These are phyloP conservation scores for Miniopterus natalensis DNA, from an alignment of 2,113 vertebrate genomes.

Conservation along the genomic window DNA sequence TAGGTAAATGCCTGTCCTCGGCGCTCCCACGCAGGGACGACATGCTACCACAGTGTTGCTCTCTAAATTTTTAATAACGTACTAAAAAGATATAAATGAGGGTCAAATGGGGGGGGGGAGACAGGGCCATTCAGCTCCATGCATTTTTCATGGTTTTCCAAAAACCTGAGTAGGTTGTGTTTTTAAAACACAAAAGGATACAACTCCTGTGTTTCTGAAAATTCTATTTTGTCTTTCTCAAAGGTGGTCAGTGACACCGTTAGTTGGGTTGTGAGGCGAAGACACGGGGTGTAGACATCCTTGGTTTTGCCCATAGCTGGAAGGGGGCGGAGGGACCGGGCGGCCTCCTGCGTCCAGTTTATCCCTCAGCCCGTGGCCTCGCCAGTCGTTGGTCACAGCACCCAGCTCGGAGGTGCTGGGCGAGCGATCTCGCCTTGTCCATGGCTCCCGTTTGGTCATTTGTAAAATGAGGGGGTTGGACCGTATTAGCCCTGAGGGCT, in stretches of 20 bases:
- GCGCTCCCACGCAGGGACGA: neutral
- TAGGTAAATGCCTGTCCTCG: slow-evolving; percentile 13
- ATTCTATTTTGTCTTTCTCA: neutral
- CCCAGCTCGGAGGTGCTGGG: neutral
- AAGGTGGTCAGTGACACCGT: neutral
- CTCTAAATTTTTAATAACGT: neutral
- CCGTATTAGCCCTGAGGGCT: too few species aligned
- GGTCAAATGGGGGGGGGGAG: neutral
- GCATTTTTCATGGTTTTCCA: neutral
- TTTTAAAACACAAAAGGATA: neutral
- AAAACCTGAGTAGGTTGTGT: neutral
- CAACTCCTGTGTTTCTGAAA: neutral
- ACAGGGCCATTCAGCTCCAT: neutral
- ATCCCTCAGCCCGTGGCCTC: neutral
- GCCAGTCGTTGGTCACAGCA: neutral
- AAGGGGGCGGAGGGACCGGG: neutral
- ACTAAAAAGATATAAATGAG: neutral
- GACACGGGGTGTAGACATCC: neutral
- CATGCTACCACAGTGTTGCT: neutral
- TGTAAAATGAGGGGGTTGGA: neutral
- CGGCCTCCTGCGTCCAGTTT: neutral
- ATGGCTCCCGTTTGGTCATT: neutral
- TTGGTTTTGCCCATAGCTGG: slow-evolving; percentile 31
- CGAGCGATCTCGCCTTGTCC: neutral
- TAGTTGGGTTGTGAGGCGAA: neutral